These are phyloP conservation scores for Balanococcus diminutus DNA, from an alignment of 2,888 invertebrate genomes.

Conservation along the genomic window DNA sequence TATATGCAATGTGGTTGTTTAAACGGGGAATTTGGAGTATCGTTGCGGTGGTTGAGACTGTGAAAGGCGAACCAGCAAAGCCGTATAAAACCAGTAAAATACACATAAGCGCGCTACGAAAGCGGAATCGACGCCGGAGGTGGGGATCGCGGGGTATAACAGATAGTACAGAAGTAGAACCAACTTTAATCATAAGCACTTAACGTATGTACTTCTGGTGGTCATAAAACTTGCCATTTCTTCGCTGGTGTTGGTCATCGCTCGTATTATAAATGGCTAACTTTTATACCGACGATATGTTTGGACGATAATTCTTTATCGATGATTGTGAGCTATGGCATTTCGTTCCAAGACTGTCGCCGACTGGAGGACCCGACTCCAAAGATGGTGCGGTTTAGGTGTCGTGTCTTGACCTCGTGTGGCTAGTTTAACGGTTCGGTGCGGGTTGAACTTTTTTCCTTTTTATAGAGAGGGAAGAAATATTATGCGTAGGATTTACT, in stretches of 20 bases:
- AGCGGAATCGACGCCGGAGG: not conserved
- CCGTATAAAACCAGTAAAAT: not conserved
- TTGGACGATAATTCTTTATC: constrained; percentile 11
- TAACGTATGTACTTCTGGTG: not conserved
- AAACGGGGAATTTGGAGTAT: not conserved
- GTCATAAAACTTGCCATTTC: not conserved
- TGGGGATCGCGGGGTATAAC: not conserved
- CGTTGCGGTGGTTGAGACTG: not conserved
- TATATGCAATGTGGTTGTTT: not conserved
- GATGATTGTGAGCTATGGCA: not conserved
- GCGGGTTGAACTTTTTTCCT: not conserved
- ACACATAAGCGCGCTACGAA: not conserved
- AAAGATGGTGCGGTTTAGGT: not conserved
- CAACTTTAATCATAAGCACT: constrained; percentile 5
- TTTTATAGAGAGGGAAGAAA: too few species aligned
- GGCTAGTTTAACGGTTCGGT: not conserved
- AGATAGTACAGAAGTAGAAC: not conserved
- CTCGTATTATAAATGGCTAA: not conserved
- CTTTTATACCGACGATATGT: constrained; percentile 1
- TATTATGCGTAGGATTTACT: too few species aligned
- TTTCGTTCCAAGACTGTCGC: not conserved
- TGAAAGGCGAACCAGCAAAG: not conserved
- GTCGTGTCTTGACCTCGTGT: not conserved
- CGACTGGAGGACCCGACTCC: not conserved
- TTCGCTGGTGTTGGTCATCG: not conserved